Evolutionary conservation across 2,888 invertebrate genomes (phyloP).

Genomic region (Listrodromus nycthemerus): DNA sequence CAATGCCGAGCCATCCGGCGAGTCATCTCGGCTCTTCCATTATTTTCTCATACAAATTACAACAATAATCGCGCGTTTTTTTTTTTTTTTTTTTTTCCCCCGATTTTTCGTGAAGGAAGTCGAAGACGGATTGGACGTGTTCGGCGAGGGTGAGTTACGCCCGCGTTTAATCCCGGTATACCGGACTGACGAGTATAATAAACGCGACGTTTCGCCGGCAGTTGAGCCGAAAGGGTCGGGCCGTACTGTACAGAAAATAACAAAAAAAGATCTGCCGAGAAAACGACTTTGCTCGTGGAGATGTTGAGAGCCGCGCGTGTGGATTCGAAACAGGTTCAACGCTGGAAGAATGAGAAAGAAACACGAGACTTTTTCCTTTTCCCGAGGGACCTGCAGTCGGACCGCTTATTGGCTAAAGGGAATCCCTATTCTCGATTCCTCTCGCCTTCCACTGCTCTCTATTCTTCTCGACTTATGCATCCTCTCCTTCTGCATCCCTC

Average conservation of each 20-base stretch:
- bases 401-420: background rate
- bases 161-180: constrained; percentile 18
- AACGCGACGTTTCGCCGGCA: constrained; percentile 29
- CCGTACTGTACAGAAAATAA: background rate
- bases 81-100: background rate
- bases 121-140: background rate
- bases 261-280: constrained; percentile 12
- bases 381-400: constrained; percentile 43
- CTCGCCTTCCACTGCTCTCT: constrained; percentile 8
- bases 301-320: constrained; percentile 34
- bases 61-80: constrained; percentile 7
- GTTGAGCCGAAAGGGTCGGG: background rate
- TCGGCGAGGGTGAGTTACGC: constrained; percentile 21
- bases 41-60: background rate
- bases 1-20: constrained; percentile 12
- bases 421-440: constrained; percentile 36
- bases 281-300: constrained; percentile 30
- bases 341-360: constrained; percentile 11
- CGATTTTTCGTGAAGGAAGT: background rate
- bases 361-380: constrained; percentile 34
- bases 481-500: constrained; percentile 16
- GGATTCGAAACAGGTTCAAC: constrained; percentile 54
- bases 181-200: constrained; percentile 26
- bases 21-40: background rate
- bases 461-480: constrained; percentile 21